Evolutionary conservation across 2,888 invertebrate genomes (phyloP).

Genomic region (Fragum fragum): DNA sequence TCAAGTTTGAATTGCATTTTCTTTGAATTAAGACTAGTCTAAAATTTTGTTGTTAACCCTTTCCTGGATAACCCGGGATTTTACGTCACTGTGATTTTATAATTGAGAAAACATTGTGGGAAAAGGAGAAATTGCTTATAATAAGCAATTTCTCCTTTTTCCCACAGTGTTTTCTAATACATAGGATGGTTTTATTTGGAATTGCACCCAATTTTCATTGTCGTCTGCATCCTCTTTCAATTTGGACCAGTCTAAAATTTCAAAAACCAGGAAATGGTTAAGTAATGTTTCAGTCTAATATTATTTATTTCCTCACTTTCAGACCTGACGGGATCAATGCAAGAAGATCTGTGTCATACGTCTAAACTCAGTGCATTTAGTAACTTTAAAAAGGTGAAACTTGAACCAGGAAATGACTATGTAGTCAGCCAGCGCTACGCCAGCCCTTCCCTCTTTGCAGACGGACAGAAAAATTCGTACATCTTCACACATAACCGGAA

Average conservation of each 20-base stretch:
- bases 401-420: conserved; percentile 78
- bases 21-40: too few species aligned
- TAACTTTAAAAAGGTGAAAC: conserved; percentile 82
- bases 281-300: neutral
- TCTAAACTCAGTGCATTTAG: conserved; percentile 78
- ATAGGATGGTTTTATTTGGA: too few species aligned
- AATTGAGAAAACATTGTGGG: too few species aligned
- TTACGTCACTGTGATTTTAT: too few species aligned
- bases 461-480: conserved; percentile 65
- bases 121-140: too few species aligned
- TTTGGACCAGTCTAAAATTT: conserved; percentile 3
- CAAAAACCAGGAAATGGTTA: neutral
- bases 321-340: conserved; percentile 79
- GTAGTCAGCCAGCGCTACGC: conserved; percentile 80
- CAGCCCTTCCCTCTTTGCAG: conserved; percentile 67
- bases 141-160: too few species aligned
- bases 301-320: conserved; percentile 23
- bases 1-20: too few species aligned
- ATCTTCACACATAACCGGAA: conserved; percentile 63
- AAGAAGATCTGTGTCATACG: conserved; percentile 78
- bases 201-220: too few species aligned
- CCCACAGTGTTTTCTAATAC: too few species aligned
- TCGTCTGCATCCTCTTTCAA: neutral
- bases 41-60: too few species aligned
- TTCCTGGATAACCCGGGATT: too few species aligned